phyloP scores from a whole-genome alignment of 2,888 invertebrate species.

The Drosophila kokeensis region DNA sequence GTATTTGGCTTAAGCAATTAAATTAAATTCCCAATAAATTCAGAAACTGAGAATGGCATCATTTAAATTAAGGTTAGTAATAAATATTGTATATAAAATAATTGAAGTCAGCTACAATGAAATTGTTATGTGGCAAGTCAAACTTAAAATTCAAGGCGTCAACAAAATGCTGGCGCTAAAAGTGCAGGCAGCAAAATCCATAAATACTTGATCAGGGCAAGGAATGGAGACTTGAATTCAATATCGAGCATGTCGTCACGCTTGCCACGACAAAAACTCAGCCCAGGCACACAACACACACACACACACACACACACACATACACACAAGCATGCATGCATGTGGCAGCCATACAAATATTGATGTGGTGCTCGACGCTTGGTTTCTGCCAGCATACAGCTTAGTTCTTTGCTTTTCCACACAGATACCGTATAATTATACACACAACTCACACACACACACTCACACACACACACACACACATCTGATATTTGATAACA shows the following conservation, averaged over 20 bases:
- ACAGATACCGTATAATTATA: conserved; percentile 6
- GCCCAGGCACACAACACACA: conserved; percentile 6
- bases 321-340: neutral
- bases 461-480: conserved; percentile 4
- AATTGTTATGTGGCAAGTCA: neutral
- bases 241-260: conserved; percentile 48
- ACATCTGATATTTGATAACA: conserved; percentile 47
- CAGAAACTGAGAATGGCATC: neutral
- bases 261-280: conserved; percentile 15
- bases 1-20: neutral
- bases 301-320: conserved; percentile 9
- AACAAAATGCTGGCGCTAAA: conserved; percentile 20
- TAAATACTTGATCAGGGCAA: conserved; percentile 17
- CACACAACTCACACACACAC: conserved; percentile 4
- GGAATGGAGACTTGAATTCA: conserved; percentile 39
- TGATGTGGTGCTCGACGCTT: conserved; percentile 41
- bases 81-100: neutral
- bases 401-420: conserved; percentile 28
- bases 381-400: conserved; percentile 25
- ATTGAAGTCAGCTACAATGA: neutral
- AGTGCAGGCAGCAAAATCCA: conserved; percentile 18
- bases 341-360: conserved; percentile 54
- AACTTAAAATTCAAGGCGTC: conserved; percentile 9
- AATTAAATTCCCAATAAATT: neutral
- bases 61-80: neutral